phyloP scores from a whole-genome alignment of 2,797 vertebrate genomes.

The Hypotaenidia philippensis region DNA sequence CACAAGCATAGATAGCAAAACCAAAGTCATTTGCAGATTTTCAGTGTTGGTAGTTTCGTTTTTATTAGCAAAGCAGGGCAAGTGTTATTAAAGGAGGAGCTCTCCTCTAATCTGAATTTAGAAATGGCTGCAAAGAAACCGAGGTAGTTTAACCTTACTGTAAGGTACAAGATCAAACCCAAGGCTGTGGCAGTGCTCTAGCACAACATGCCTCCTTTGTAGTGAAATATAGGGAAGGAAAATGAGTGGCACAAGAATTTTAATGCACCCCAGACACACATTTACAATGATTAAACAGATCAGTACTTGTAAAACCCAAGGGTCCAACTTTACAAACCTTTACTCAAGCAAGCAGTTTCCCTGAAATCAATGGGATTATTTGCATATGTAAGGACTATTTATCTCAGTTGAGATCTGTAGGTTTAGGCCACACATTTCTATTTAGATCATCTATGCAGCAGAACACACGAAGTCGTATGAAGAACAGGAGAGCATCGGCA shows the following conservation, averaged over 20 bases:
- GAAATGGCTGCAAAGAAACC: neutral
- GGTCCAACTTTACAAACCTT: slow-evolving; percentile 56
- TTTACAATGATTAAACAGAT: slow-evolving; percentile 53
- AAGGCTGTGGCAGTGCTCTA: neutral
- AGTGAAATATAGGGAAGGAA: slow-evolving; percentile 47
- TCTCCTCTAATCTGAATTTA: neutral
- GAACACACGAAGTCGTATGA: neutral
- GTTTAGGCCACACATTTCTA: slow-evolving; percentile 10
- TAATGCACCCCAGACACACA: slow-evolving; percentile 55
- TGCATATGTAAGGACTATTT: slow-evolving; percentile 44
- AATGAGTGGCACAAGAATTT: slow-evolving; percentile 45
- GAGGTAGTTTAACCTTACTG: neutral
- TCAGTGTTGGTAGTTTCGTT: neutral
- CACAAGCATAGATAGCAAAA: neutral
- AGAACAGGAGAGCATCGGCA: neutral
- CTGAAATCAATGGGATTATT: slow-evolving; percentile 52
- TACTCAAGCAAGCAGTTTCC: slow-evolving; percentile 28
- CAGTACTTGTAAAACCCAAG: slow-evolving; percentile 54
- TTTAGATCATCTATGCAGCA: neutral
- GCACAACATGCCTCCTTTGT: slow-evolving; percentile 3
- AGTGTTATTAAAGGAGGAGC: neutral
- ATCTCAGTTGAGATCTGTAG: neutral
- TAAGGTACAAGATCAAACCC: neutral
- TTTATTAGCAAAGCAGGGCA: neutral
- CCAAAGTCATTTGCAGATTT: neutral